Evolutionary conservation across 2,888 invertebrate species (phyloP), one percentile per base, ranked within the genome.

Genomic region (Drosophila ustulata): DNA sequence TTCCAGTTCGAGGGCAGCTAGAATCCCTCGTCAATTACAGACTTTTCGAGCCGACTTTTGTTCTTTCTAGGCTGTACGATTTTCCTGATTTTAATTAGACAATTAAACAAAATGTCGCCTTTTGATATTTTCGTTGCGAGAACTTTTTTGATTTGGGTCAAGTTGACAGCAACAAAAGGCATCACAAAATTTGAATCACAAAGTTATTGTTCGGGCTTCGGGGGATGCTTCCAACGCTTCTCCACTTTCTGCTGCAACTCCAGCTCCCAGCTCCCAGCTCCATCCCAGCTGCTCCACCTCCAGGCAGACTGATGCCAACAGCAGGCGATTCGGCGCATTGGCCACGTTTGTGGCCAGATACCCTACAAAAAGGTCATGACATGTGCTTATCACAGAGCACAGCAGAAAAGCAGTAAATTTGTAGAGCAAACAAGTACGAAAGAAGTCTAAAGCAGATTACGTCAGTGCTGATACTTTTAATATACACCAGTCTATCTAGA

Each of bases 131-230:
- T 39, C 51, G 64, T 46, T 52, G 4, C 23, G 30, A 47, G 43
- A 45, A 49, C 47, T 7, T 50, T 50, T 77, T 62, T 83, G 87
- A 82, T 83, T 81, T 66, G 49, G 81, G 87, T 86, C 84, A 75
- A 86, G 70, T 57, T 63, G 80, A 63, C 69, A 72, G 67, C 47
- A 50, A 32, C 39, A 58, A 64, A 51, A 51, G 34, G 51, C 6
- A 23, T 5, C 8, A 9, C n/a, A 28, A 30, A 59, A 18, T 50
- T 43, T 57, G 25, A 70, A 55, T 47, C 28, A 51, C 55, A 75
- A 66, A 55, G 26, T 49, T 62, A 43, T 57, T 51, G 58, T 57
- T 43, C 51, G 43, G 32, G 18, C 11, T 32, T 39, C 11, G 34
- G 34, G 41, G 23, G 47, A 34, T 34, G 69, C 11, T 34, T 39